Percentiles rank a stretch among this genome's conserved stretches.
These are phyloP conservation scores for Ophioninae sp. DNA, from an alignment of 2,888 invertebrate genomes.

Conservation along the genomic window DNA sequence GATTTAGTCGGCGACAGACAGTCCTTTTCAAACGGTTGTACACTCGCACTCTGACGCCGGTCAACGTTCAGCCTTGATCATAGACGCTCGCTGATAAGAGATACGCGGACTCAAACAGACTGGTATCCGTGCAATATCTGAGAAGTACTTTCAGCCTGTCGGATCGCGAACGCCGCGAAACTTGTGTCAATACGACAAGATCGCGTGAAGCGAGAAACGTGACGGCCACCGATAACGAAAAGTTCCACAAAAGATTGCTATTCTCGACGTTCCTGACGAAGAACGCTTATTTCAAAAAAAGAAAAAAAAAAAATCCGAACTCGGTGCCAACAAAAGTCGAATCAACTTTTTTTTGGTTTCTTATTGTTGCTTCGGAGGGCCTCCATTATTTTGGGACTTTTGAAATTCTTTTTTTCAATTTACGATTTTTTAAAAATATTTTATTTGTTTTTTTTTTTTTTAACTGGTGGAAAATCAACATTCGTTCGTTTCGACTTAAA, in stretches of 20 bases:
- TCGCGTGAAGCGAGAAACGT: slow-evolving; percentile 32
- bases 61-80: slow-evolving; percentile 64
- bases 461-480: neutral
- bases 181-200: slow-evolving; percentile 54
- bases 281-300: too few species aligned
- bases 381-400: too few species aligned
- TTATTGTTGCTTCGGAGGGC: too few species aligned
- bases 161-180: slow-evolving; percentile 48
- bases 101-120: slow-evolving; percentile 15
- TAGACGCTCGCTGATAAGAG: slow-evolving; percentile 57
- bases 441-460: too few species aligned
- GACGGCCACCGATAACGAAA: slow-evolving; percentile 57
- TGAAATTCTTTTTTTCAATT: too few species aligned
- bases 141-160: neutral
- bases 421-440: too few species aligned
- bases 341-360: too few species aligned
- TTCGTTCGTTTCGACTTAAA: neutral
- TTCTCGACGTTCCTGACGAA: neutral
- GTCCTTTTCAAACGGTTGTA: slow-evolving; percentile 26
- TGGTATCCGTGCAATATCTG: slow-evolving; percentile 2
- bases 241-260: slow-evolving; percentile 48
- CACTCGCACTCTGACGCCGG: slow-evolving; percentile 61
- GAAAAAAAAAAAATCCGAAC: too few species aligned
- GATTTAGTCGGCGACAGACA: slow-evolving; percentile 47
- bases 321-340: too few species aligned